Evolutionary conservation across 1,140 invertebrate species (phyloP), one percentile per base, ranked within the genome.

Genomic region (Platorchestia sp.): DNA sequence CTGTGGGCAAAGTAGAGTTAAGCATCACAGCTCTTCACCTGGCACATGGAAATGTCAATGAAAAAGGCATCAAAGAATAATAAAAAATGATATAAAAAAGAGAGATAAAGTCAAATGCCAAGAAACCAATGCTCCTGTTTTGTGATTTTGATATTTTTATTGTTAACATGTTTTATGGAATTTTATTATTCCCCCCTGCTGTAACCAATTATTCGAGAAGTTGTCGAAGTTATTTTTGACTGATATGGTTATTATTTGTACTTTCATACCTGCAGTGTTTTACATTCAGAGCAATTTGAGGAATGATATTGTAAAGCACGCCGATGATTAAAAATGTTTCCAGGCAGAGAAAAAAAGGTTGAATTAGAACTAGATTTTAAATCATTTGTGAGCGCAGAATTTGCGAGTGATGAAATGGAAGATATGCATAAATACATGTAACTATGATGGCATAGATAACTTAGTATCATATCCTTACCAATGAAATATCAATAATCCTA

Each of bases 1-100:
- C 91, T 93, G 91, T 93, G 45, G 45, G 45, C 91, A 47, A 47
- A 93, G 47, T 47, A 93, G 44, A 93, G 40, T 93, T 45, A 44
- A 44, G 22, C 43, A 91, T 91, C 41, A 51, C 27, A 36, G 59
- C 59, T 75, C 1, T 75, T 75, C 59, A 75, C 59, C 27, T 36
- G 59, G 27, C 27, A 75, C 59, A 75, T 27, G 59, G 59, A 75
- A 36, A 75, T 75, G 59, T 10, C 1, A 75, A 22, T 27, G 36
- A 36, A 75, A 75, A 10, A 75, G 59, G 59, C 59, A 75, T 75
- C 59, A 75, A 3, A 75, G 59, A 75, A 36, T 75, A 75, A 22
- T 75, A 10, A 10, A 75, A 75, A 10, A 75, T 75, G 59, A 75
- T 22, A 22, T 19, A 7, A 51, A 51, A 75, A 75, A 22, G 27